A percentile compares a stretch with the other conserved stretches of the same genome.
Evolutionary conservation across 2,113 vertebrate species (phyloP).

Genomic region (Zapus hudsonius): DNA sequence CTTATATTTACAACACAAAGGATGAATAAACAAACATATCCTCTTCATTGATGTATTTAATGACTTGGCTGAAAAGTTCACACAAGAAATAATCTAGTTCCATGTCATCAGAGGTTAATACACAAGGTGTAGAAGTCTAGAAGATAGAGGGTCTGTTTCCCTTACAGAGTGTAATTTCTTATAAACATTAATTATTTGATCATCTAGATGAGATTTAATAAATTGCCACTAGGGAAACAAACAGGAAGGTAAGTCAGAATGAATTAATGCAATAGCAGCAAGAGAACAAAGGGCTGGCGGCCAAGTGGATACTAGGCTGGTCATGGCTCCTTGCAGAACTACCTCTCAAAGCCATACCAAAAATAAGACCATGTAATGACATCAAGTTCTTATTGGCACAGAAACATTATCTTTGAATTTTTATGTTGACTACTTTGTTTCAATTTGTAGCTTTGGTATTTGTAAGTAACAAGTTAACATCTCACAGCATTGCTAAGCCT

Average conservation of each 20-base stretch:
- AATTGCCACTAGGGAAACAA: neutral
- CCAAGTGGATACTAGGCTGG: neutral
- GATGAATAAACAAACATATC: neutral
- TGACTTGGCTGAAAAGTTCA: constrained; percentile 29
- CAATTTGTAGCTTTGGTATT: neutral
- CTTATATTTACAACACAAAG: constrained; percentile 14
- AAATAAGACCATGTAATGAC: neutral
- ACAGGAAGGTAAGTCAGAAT: neutral
- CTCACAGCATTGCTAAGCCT: constrained; percentile 20
- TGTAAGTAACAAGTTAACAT: constrained; percentile 3
- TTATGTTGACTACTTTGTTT: neutral
- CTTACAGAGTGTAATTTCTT: neutral
- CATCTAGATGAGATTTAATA: constrained; percentile 28
- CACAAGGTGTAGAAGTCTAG: neutral
- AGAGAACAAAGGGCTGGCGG: neutral
- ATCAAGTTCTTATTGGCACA: neutral
- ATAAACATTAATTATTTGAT: constrained; percentile 40
- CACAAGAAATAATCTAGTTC: constrained; percentile 15
- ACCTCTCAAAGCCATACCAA: neutral
- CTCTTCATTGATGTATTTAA: neutral
- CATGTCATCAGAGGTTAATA: neutral
- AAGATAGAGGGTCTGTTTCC: constrained; percentile 1
- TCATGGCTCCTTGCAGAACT: neutral
- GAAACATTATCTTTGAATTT: neutral
- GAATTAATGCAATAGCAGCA: neutral